These are phyloP conservation scores for Amiota mariae DNA, from an alignment of 2,888 invertebrate species.

Conservation along the genomic window DNA sequence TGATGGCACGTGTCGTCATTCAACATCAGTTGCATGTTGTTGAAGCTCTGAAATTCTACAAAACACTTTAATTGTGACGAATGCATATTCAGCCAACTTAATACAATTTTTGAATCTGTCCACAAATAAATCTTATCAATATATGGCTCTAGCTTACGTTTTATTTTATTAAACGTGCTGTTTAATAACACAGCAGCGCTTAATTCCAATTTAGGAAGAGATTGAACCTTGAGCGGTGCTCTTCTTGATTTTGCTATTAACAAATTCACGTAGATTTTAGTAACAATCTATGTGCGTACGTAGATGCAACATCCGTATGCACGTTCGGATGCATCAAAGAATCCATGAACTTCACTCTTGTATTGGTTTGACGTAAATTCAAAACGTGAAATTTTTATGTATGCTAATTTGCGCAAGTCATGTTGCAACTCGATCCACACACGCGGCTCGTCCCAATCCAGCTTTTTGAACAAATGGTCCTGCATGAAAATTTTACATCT, in stretches of 20 bases:
- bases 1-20: slow-evolving; percentile 1
- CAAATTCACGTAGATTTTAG: not conserved
- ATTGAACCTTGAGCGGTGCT: too few species aligned
- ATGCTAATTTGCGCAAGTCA: not conserved
- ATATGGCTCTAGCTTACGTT: not conserved
- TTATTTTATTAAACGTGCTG: not conserved
- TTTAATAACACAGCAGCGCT: too few species aligned
- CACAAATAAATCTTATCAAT: not conserved
- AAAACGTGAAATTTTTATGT: not conserved
- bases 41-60: not conserved
- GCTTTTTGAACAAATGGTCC: not conserved
- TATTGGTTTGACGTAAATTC: not conserved
- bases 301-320: not conserved
- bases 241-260: not conserved
- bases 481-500: too few species aligned
- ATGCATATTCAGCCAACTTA: not conserved
- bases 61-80: not conserved
- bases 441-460: not conserved
- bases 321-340: not conserved
- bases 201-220: not conserved
- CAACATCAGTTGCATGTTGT: not conserved
- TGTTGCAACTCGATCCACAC: not conserved
- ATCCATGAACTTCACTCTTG: not conserved
- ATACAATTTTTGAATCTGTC: not conserved
- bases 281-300: not conserved